A percentile compares a stretch with the other conserved stretches of the same genome.
Conservation (phyloP, 2,113 vertebrate species). For the Scartelaos histophorus region DNA sequence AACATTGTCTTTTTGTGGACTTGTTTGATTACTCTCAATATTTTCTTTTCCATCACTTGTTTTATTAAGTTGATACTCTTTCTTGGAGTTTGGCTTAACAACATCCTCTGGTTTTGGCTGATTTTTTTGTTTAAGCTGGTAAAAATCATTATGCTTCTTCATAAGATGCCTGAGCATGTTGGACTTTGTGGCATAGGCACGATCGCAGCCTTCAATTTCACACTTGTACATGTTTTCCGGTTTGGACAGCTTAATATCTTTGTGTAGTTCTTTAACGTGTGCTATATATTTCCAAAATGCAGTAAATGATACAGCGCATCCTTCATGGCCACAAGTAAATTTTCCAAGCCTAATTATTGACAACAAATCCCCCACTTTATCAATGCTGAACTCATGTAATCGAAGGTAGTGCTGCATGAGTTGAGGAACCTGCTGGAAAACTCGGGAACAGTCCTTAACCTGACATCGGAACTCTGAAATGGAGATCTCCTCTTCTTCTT, state of each 20-base stretch:
- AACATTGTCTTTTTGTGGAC: slow-evolving; percentile 58
- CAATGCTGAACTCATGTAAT: slow-evolving; percentile 87
- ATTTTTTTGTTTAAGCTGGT: slow-evolving; percentile 86
- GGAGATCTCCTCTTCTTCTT: slow-evolving; percentile 65
- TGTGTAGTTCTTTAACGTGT: slow-evolving; percentile 86
- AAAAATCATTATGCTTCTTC: slow-evolving; percentile 92
- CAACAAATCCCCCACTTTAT: slow-evolving; percentile 83
- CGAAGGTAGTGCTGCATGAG: slow-evolving; percentile 92
- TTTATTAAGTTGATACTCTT: slow-evolving; percentile 79
- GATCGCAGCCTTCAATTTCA: slow-evolving; percentile 92
- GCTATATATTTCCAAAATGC: slow-evolving; percentile 83
- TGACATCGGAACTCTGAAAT: slow-evolving; percentile 91
- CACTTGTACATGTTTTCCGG: slow-evolving; percentile 84
- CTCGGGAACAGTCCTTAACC: slow-evolving; percentile 90
- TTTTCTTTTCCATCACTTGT: slow-evolving; percentile 82
- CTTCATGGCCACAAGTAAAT: slow-evolving; percentile 88
- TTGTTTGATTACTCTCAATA: slow-evolving; percentile 80
- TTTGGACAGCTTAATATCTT: slow-evolving; percentile 76
- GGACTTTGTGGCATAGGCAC: slow-evolving; percentile 91
- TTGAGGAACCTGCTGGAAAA: slow-evolving; percentile 89
- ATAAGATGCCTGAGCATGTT: slow-evolving; percentile 92
- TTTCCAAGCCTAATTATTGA: slow-evolving; percentile 77
- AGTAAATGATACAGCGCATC: slow-evolving; percentile 84
- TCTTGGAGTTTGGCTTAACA: slow-evolving; percentile 78
- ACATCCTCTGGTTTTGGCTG: slow-evolving; percentile 82